Base-by-base conservation (phyloP, 1,140 invertebrate species). In the Pseudomyrmex flavicornis region DNA sequence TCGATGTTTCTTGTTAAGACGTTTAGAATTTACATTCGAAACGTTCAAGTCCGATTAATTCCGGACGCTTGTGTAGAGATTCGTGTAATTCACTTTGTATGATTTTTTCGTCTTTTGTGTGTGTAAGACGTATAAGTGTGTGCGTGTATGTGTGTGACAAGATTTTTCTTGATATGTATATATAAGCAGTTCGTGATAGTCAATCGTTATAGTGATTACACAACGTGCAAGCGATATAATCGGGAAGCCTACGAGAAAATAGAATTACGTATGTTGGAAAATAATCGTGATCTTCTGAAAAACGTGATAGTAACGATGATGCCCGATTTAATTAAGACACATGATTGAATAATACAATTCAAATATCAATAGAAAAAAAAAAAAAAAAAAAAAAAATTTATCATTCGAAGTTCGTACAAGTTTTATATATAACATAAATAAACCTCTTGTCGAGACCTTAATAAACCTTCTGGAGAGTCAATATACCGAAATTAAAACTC, bases 141-240 rank as follows among this genome's bases (percentile, higher is more conserved):
- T 10, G 76, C 58, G 54, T 52, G 59, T 62, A 9, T 12, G 35
- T 82, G 50, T 72, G 62, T 84, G 68, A 17, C 82, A 61, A 22
- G 86, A 66, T 48, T 52, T 66, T 52, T 66, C 87, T 88, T 74
- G 35, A 35, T 35, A 35, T 52, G 46, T 35, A 26, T 88, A 84
- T 87, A 84, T 80, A 20, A 85, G 63, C 61, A 52, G 73, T 72
- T 22, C n/a, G 44, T 58, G 44, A 80, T 72, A 79, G 20, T 59
- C 54, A 48, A 70, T 4, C 54, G 54, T 70, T 79, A 35, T 79
- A 80, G 54, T 54, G n/a, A 72, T 50, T 72, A 72, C 8, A 17
- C 22, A 20, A 61, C 54, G 20, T 50, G 15, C 20, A 59, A 44
- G 26, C 48, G 46, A 10, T 20, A 17, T 76, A 15, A 58, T 70